Evolutionary conservation across 1,140 invertebrate species (phyloP).

Genomic region (Pseudomyrmex dendroicus): DNA sequence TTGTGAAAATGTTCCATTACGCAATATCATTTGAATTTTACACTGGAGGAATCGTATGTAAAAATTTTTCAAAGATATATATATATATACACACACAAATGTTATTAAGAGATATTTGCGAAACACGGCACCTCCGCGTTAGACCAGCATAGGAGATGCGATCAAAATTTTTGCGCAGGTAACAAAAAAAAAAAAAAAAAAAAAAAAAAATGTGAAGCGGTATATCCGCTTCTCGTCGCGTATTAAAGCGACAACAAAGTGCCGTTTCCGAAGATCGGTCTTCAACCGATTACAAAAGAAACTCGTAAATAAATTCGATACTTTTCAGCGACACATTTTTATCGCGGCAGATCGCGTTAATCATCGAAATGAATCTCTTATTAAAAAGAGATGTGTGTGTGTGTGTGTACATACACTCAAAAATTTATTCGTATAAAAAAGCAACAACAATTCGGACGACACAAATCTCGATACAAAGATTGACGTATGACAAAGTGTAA

Average conservation of each 20-base stretch:
- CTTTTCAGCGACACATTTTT: not conserved
- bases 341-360: not conserved
- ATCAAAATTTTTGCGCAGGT: not conserved
- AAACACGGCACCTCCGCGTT: constrained; percentile 29
- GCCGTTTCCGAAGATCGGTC: not conserved
- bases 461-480: constrained; percentile 23
- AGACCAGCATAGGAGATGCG: constrained; percentile 8
- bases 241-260: not conserved
- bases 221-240: not conserved
- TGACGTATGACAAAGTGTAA: constrained; percentile 19
- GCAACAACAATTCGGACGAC: constrained; percentile 24
- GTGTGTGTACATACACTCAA: not conserved
- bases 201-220: no score
- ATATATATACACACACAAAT: constrained; percentile 3
- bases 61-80: not conserved
- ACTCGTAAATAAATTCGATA: not conserved
- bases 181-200: no score
- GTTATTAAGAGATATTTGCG: not conserved
- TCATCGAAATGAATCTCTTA: not conserved
- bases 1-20: constrained; percentile 7
- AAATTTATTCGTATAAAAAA: constrained; percentile 1
- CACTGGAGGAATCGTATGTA: constrained; percentile 16
- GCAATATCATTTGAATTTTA: not conserved
- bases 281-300: not conserved
- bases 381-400: constrained; percentile 14